Conservation (phyloP, 2,113 vertebrate genomes). For the Tiliqua scincoides region DNA sequence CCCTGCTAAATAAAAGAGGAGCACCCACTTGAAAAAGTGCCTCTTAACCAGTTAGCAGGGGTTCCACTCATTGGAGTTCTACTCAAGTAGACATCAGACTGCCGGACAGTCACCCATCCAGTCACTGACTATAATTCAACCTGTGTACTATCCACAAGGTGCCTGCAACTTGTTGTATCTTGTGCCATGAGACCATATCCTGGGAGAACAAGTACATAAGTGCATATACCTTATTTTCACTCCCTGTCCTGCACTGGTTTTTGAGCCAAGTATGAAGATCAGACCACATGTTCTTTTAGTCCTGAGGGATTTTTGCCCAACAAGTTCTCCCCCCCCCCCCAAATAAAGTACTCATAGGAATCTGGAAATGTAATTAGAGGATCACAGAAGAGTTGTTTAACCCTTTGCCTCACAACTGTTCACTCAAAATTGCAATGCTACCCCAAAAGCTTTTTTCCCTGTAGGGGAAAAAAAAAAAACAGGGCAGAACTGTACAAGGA, state of each 20-base stretch:
- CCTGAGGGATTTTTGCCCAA: neutral
- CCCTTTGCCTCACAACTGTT: neutral
- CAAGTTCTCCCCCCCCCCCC: accelerated
- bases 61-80: no score
- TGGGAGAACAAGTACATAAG: no score
- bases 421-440: neutral
- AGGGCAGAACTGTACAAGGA: no score
- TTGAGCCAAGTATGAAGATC: neutral
- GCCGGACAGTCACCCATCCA: no score
- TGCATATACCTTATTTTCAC: neutral
- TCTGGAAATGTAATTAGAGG: neutral
- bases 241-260: neutral
- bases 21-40: no score
- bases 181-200: no score
- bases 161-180: no score
- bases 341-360: neutral
- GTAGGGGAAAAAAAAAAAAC: neutral
- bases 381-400: neutral
- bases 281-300: neutral
- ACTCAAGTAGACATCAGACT: no score
- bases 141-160: no score
- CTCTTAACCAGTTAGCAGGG: no score
- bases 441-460: neutral
- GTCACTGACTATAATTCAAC: no score
- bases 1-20: no score